phyloP scores from a whole-genome alignment of 2,888 invertebrate genomes.

The Zeuzera pyrina region DNA sequence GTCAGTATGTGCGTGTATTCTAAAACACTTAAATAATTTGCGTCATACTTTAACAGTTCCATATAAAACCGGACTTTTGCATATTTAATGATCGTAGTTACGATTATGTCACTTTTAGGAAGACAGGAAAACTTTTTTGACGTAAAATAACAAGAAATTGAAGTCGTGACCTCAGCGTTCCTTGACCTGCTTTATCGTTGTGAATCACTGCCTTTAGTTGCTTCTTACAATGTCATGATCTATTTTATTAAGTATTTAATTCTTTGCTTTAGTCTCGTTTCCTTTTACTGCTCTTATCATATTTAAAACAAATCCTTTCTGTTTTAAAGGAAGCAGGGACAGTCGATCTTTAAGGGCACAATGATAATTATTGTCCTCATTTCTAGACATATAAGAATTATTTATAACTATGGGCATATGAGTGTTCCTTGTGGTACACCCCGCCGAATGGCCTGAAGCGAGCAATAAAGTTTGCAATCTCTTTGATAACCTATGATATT shows the following conservation, averaged over 20 bases:
- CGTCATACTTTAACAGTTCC: slow-evolving; percentile 14
- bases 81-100: slow-evolving; percentile 6
- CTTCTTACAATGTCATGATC: too few species aligned
- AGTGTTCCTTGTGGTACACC: slow-evolving; percentile 22
- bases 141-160: slow-evolving; percentile 1
- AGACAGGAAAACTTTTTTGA: slow-evolving; percentile 4
- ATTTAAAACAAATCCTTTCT: slow-evolving; percentile 9
- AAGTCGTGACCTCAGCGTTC: slow-evolving; percentile 2
- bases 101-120: slow-evolving; percentile 11
- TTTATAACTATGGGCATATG: slow-evolving; percentile 13
- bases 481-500: slow-evolving; percentile 41
- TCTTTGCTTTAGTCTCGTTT: too few species aligned
- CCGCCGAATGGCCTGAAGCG: slow-evolving; percentile 16
- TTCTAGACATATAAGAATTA: slow-evolving; percentile 8
- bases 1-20: too few species aligned
- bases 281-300: too few species aligned
- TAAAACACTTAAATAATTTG: slow-evolving; percentile 21
- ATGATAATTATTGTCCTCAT: slow-evolving; percentile 12
- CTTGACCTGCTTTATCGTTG: slow-evolving; percentile 7
- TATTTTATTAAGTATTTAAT: too few species aligned
- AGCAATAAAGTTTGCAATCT: slow-evolving; percentile 28
- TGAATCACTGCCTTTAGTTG: slow-evolving; percentile 6
- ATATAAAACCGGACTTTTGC: slow-evolving; percentile 4
- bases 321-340: slow-evolving; percentile 14
- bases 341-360: slow-evolving; percentile 12